A percentile compares a stretch with the other conserved stretches of the same genome.
These are phyloP conservation scores for Pocota personata DNA, from an alignment of 2,888 invertebrate genomes.

Conservation along the genomic window DNA sequence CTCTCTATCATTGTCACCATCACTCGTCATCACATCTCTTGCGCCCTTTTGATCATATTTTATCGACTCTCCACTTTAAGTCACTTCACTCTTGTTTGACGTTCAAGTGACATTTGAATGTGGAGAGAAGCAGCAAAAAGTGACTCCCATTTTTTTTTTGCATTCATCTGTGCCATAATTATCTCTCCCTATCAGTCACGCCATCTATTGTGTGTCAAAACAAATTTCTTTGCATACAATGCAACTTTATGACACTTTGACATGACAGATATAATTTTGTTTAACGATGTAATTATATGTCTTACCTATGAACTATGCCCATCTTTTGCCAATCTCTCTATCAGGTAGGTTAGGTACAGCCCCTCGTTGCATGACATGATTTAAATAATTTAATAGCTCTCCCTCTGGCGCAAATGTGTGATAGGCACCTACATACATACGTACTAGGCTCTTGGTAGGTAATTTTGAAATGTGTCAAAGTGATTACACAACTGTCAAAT, in stretches of 20 bases:
- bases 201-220: slow-evolving; percentile 57
- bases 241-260: slow-evolving; percentile 66
- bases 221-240: slow-evolving; percentile 24
- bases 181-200: slow-evolving; percentile 56
- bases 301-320: slow-evolving; percentile 16
- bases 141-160: not conserved
- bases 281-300: slow-evolving; percentile 64
- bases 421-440: too few relatives aligned
- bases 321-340: slow-evolving; percentile 9
- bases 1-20: slow-evolving; percentile 39
- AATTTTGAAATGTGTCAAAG: slow-evolving; percentile 71
- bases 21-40: slow-evolving; percentile 55
- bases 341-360: not conserved
- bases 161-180: slow-evolving; percentile 4
- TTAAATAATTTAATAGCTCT: slow-evolving; percentile 67
- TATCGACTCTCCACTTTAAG: slow-evolving; percentile 56
- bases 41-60: slow-evolving; percentile 55
- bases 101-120: slow-evolving; percentile 59
- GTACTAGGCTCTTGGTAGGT: slow-evolving; percentile 28
- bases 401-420: slow-evolving; percentile 39
- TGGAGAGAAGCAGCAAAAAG: not conserved
- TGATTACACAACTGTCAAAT: slow-evolving; percentile 69
- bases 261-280: slow-evolving; percentile 58
- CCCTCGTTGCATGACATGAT: slow-evolving; percentile 50
- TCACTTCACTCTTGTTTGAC: slow-evolving; percentile 48